Conservation (phyloP, 2,888 invertebrate genomes). For the Vannuccia rotundouncinata region DNA sequence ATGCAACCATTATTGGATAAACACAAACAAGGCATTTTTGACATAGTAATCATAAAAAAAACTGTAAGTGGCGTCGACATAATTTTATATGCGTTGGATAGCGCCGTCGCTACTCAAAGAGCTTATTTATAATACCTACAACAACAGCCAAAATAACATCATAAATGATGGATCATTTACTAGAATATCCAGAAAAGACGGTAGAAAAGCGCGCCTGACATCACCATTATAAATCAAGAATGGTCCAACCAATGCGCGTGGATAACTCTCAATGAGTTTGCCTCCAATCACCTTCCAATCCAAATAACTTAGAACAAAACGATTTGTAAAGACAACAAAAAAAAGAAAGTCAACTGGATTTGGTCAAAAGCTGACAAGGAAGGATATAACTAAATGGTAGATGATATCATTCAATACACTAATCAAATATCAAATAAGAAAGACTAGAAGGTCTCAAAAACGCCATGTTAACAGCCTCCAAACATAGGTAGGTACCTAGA, state of each 20-base stretch:
- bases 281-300: neutral
- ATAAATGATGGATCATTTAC: slow-evolving; percentile 2
- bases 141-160: slow-evolving; percentile 1
- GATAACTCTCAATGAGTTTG: neutral
- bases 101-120: no score
- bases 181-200: slow-evolving; percentile 5
- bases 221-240: neutral
- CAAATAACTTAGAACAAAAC: neutral
- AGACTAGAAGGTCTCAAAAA: neutral
- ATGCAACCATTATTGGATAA: no score
- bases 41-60: no score
- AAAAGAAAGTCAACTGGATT: slow-evolving; percentile 7
- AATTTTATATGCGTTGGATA: no score
- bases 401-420: neutral
- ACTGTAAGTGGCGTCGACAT: no score
- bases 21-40: no score
- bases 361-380: neutral
- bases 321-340: neutral
- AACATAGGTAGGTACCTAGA: neutral
- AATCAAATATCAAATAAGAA: neutral
- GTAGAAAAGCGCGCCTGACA: slow-evolving; percentile 3
- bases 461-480: neutral
- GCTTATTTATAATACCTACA: neutral
- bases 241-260: neutral
- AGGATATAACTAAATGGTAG: neutral